These are phyloP conservation scores for Orthonychiurus folsomi DNA, from an alignment of 2,888 invertebrate genomes.

Conservation along the genomic window DNA sequence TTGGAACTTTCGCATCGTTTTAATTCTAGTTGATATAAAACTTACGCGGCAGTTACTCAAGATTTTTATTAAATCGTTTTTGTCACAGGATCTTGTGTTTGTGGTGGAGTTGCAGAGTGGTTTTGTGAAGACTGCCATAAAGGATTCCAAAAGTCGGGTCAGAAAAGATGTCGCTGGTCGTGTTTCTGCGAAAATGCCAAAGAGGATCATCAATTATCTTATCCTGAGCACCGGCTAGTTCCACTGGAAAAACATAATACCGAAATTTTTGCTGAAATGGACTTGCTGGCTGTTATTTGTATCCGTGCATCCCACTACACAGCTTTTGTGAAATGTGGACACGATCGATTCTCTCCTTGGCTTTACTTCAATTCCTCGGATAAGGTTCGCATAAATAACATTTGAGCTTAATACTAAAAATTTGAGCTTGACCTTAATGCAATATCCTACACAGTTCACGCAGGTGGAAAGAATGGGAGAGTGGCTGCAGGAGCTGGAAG, in stretches of 20 bases:
- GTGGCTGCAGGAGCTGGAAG: background rate
- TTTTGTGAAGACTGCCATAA: background rate
- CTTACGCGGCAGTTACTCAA: background rate
- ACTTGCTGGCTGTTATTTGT: conserved; percentile 27
- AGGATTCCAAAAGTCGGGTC: background rate
- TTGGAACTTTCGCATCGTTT: background rate
- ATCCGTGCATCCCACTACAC: conserved; percentile 25
- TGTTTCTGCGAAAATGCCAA: background rate
- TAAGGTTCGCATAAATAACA: background rate
- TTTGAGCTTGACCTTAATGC: background rate
- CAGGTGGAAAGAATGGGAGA: background rate
- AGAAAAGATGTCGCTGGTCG: background rate
- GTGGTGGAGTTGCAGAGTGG: background rate
- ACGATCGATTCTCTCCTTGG: conserved; percentile 26
- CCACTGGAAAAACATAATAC: background rate
- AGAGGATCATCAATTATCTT: background rate
- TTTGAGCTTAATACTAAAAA: background rate
- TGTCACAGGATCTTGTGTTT: background rate
- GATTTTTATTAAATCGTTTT: background rate
- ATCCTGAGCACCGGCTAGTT: background rate
- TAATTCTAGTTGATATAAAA: background rate
- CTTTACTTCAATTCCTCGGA: conserved; percentile 18
- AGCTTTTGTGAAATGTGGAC: conserved; percentile 31
- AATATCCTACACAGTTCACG: background rate
- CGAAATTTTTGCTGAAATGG: conserved; percentile 13